Percentiles rank a stretch among this genome's conserved stretches.
These are phyloP conservation scores for Tuberolachnus salignus DNA, from an alignment of 2,888 invertebrate species.

Conservation along the genomic window DNA sequence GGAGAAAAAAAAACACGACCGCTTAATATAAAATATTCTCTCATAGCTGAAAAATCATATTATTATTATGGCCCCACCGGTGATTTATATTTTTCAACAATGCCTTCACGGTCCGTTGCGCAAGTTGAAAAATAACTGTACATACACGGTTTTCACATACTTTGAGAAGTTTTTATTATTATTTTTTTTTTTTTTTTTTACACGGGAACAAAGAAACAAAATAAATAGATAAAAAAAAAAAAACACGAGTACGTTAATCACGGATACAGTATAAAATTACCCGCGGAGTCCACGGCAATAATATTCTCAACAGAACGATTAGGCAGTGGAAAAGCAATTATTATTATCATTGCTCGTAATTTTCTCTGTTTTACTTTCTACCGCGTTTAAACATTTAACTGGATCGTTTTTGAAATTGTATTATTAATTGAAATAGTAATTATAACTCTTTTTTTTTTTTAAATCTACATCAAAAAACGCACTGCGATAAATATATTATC, in stretches of 20 bases:
- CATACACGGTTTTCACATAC: conserved; percentile 29
- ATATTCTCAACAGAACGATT: not conserved
- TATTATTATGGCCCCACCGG: not conserved
- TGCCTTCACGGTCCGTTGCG: conserved; percentile 40
- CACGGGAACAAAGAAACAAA: conserved; percentile 21
- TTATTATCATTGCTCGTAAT: no score
- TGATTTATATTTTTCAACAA: conserved; percentile 33
- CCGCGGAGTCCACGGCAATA: not conserved
- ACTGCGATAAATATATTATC: no score
- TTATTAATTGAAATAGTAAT: no score
- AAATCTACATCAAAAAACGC: no score
- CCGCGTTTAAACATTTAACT: no score
- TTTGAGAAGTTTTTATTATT: not conserved
- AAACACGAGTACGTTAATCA: no score
- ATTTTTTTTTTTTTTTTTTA: not conserved
- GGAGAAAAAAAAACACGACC: not conserved
- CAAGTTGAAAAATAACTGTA: conserved; percentile 47
- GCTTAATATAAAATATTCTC: not conserved
- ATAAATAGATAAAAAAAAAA: conserved; percentile 29
- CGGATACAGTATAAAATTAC: conserved; percentile 7
- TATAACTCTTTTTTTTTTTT: no score
- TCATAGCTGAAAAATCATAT: conserved; percentile 18
- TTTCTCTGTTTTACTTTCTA: no score
- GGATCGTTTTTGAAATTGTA: no score
- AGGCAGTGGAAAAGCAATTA: no score